phyloP scores from a whole-genome alignment of 2,113 vertebrate genomes.

The Lophotis ruficrista region DNA sequence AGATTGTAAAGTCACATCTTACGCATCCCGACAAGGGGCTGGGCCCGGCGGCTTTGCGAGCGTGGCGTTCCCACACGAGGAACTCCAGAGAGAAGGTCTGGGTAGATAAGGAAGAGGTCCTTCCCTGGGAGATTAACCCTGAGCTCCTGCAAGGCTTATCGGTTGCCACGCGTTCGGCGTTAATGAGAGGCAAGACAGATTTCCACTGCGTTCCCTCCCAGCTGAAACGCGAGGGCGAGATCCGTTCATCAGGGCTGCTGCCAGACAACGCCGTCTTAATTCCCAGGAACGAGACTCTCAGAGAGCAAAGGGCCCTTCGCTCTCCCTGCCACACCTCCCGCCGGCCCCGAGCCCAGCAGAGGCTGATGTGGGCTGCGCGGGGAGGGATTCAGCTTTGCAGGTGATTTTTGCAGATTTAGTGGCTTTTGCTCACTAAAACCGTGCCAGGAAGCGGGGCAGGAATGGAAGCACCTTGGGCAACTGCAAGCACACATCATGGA shows the following conservation, averaged over 20 bases:
- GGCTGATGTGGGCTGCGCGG: not conserved
- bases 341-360: not conserved
- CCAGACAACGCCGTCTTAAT: not conserved
- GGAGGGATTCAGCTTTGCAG: not conserved
- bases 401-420: not conserved
- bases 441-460: not conserved
- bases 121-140: not conserved
- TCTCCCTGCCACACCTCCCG: not conserved
- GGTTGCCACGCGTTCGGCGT: not conserved
- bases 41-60: not conserved
- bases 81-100: not conserved
- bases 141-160: not conserved
- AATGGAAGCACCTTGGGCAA: not conserved
- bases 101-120: not conserved
- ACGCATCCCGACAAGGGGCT: not conserved
- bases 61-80: accelerated
- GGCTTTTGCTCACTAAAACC: not conserved
- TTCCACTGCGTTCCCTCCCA: not conserved
- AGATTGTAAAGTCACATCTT: not conserved
- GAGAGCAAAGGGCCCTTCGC: accelerated
- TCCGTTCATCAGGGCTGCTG: not conserved
- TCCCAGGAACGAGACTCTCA: not conserved
- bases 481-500: not conserved
- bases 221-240: not conserved
- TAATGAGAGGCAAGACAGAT: not conserved